Percentiles rank a stretch among this genome's conserved stretches.
Conservation (phyloP, 1,140 invertebrate genomes). For the Tetramorium alpestre region DNA sequence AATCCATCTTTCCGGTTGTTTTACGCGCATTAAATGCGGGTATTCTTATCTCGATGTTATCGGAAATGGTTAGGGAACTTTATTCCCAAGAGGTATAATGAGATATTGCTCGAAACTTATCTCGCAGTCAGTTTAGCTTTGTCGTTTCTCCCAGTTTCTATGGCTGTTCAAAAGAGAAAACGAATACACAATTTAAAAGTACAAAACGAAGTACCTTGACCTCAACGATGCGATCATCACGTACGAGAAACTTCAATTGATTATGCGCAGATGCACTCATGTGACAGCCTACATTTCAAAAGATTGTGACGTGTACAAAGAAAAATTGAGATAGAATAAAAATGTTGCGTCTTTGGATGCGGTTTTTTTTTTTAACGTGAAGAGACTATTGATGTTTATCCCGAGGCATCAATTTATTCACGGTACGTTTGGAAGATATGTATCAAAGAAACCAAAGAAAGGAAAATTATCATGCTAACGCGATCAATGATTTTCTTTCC, state of each 20-base stretch:
- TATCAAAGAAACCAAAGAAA: slow-evolving; percentile 1
- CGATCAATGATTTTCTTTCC: slow-evolving; percentile 23
- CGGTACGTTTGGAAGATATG: slow-evolving; percentile 9
- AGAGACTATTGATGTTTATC: neutral
- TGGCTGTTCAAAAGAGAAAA: neutral
- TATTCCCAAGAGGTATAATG: neutral
- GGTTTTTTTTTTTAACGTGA: neutral
- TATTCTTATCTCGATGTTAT: slow-evolving; percentile 11
- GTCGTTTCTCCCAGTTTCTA: neutral
- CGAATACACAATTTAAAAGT: slow-evolving; percentile 7
- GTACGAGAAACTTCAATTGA: neutral
- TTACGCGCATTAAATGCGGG: neutral
- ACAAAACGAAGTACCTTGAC: slow-evolving; percentile 24
- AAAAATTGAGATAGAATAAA: slow-evolving; percentile 1
- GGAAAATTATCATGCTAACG: slow-evolving; percentile 9
- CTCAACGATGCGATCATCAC: slow-evolving; percentile 16
- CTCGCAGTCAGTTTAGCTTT: neutral
- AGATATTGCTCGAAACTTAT: neutral
- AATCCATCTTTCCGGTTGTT: neutral
- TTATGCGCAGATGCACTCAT: neutral
- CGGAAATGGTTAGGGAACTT: neutral
- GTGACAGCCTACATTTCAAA: neutral
- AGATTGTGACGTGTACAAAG: neutral
- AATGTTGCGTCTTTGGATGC: neutral
- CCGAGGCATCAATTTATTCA: slow-evolving; percentile 21